Conservation (phyloP, 1,140 invertebrate genomes). For the Bilobella aurantiaca region DNA sequence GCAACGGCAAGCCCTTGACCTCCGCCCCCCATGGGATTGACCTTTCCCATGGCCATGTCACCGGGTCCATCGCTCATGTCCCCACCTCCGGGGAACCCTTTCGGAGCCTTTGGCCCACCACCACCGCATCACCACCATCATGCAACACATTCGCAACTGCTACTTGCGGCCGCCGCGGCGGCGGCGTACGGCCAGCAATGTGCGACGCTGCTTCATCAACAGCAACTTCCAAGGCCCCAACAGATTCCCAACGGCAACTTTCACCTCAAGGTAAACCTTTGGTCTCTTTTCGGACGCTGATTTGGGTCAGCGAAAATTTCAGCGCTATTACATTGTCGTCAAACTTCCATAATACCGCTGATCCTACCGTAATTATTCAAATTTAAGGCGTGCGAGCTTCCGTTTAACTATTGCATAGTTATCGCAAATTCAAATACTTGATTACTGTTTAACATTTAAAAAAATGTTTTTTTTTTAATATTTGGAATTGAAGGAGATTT, state of each 20-base stretch:
- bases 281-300: no score
- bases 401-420: no score
- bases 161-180: slow-evolving; percentile 21
- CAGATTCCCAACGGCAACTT: slow-evolving; percentile 25
- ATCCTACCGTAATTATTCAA: no score
- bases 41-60: not conserved
- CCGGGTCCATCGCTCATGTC: slow-evolving; percentile 9
- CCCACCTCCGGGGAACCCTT: not conserved
- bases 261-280: slow-evolving; percentile 29
- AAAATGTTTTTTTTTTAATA: no score
- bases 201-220: slow-evolving; percentile 23
- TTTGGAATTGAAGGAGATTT: no score
- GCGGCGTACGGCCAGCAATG: slow-evolving; percentile 30
- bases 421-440: no score
- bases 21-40: no score
- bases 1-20: not conserved
- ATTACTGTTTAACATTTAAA: no score
- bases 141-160: slow-evolving; percentile 11
- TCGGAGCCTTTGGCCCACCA: not conserved
- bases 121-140: slow-evolving; percentile 2
- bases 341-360: no score
- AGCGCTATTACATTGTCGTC: no score
- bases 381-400: no score
- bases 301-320: no score
- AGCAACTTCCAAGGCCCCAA: slow-evolving; percentile 16